phyloP scores from a whole-genome alignment of 2,888 invertebrate genomes.

The Ecliptopera silaceata region DNA sequence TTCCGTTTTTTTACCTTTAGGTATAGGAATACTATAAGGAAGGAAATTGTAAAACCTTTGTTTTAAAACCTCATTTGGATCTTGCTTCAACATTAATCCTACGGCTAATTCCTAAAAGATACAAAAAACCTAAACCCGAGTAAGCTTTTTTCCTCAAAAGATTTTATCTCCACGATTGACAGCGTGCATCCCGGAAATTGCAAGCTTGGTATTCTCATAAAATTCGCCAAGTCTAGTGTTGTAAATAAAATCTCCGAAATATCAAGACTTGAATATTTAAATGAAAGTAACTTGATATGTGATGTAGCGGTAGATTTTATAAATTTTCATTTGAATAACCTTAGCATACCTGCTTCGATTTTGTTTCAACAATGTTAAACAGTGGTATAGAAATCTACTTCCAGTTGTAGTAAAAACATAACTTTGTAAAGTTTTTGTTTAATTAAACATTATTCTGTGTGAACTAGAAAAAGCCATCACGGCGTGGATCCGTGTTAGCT shows the following conservation, averaged over 20 bases:
- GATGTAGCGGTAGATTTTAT: neutral
- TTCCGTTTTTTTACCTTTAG: too few relatives aligned
- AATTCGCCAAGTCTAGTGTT: conserved; percentile 27
- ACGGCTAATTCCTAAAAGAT: neutral
- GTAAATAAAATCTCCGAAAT: conserved; percentile 49
- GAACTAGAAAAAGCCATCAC: too few relatives aligned
- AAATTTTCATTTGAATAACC: too few relatives aligned
- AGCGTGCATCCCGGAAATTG: conserved; percentile 44
- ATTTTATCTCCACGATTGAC: conserved; percentile 42
- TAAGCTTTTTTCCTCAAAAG: conserved; percentile 37
- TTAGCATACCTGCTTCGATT: too few relatives aligned
- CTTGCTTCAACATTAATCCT: neutral
- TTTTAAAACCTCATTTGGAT: neutral
- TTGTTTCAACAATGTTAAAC: too few relatives aligned
- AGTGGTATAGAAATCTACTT: too few relatives aligned
- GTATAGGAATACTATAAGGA: too few relatives aligned
- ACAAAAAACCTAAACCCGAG: conserved; percentile 12
- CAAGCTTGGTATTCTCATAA: conserved; percentile 26
- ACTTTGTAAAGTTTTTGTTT: too few relatives aligned
- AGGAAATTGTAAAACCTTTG: neutral
- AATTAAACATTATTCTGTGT: too few relatives aligned
- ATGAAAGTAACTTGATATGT: neutral
- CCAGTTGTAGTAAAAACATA: neutral
- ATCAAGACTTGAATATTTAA: neutral
- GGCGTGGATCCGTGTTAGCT: too few relatives aligned